Evolutionary conservation across 1,140 invertebrate species (phyloP).

Genomic region (Chironomus striatipennis): DNA sequence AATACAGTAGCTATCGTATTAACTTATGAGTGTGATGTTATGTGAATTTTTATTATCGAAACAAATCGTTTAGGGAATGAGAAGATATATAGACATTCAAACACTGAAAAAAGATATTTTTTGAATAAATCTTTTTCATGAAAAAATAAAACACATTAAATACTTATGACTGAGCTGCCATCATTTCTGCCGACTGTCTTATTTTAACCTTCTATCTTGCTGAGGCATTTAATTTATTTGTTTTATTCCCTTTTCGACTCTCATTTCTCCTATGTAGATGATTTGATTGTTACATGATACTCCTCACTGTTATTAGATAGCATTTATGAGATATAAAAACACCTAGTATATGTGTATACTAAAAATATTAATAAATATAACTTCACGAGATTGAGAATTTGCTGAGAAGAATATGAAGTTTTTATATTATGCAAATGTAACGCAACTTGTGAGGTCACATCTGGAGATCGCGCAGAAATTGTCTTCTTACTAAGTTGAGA

Average conservation of each 20-base stretch:
- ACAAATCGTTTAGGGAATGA: not conserved
- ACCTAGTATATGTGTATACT: not conserved
- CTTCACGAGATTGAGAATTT: no score
- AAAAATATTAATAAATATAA: not conserved
- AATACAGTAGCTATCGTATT: slow-evolving; percentile 13
- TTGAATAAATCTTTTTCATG: no score
- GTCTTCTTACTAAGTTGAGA: no score
- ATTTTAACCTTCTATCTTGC: not conserved
- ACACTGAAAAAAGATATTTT: no score
- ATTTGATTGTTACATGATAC: not conserved
- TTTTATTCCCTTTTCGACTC: slow-evolving; percentile 2
- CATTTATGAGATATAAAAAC: slow-evolving; percentile 1
- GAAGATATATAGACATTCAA: no score
- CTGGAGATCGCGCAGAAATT: not conserved
- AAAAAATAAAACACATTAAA: not conserved
- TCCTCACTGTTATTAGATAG: slow-evolving; percentile 6
- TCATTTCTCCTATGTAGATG: no score
- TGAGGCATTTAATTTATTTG: slow-evolving; percentile 9
- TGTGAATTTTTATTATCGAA: slow-evolving; percentile 14
- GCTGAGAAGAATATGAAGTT: no score
- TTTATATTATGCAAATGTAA: slow-evolving; percentile 1
- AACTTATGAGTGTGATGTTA: slow-evolving; percentile 13
- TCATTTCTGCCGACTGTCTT: not conserved
- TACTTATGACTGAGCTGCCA: not conserved
- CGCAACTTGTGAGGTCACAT: slow-evolving; percentile 5